phyloP scores from a whole-genome alignment of 1,140 invertebrate genomes.

The Drosophila eugracilis region DNA sequence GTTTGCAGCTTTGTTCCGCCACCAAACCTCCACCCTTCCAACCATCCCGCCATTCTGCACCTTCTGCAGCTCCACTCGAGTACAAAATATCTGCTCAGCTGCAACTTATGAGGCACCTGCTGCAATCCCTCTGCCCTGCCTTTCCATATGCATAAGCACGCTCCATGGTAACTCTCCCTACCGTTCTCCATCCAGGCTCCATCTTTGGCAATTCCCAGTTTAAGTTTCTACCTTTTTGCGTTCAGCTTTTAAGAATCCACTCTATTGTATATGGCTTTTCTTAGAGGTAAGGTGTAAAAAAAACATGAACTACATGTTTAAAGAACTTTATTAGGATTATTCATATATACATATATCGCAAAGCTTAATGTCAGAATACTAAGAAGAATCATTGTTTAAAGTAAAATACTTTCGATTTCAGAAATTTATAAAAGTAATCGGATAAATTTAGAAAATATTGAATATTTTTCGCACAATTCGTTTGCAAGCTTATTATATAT shows the following conservation, averaged over 20 bases:
- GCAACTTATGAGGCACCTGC: constrained; percentile 63
- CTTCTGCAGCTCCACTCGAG: constrained; percentile 58
- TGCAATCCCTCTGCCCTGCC: constrained; percentile 7
- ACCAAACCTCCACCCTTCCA: not conserved
- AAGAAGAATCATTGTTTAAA: too few relatives aligned
- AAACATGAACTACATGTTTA: too few relatives aligned
- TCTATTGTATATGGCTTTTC: not conserved
- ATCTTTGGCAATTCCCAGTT: constrained; percentile 8
- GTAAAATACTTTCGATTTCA: too few relatives aligned
- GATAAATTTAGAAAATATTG: too few relatives aligned
- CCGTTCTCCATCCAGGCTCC: too few relatives aligned
- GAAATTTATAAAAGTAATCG: too few relatives aligned
- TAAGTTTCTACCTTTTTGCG: constrained; percentile 11
- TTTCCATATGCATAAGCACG: constrained; percentile 72
- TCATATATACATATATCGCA: too few relatives aligned
- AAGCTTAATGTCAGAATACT: too few relatives aligned
- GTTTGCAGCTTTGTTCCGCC: constrained; percentile 45
- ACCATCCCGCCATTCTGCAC: constrained; percentile 3
- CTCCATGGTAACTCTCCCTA: too few relatives aligned
- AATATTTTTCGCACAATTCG: not conserved
- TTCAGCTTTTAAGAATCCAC: constrained; percentile 4
- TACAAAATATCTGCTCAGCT: constrained; percentile 74
- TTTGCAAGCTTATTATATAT: too few relatives aligned
- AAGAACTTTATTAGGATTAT: too few relatives aligned
- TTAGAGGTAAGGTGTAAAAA: too few relatives aligned